Conservation (phyloP, 64 coral and sea anemone species). For the Pachyseris speciosa region DNA sequence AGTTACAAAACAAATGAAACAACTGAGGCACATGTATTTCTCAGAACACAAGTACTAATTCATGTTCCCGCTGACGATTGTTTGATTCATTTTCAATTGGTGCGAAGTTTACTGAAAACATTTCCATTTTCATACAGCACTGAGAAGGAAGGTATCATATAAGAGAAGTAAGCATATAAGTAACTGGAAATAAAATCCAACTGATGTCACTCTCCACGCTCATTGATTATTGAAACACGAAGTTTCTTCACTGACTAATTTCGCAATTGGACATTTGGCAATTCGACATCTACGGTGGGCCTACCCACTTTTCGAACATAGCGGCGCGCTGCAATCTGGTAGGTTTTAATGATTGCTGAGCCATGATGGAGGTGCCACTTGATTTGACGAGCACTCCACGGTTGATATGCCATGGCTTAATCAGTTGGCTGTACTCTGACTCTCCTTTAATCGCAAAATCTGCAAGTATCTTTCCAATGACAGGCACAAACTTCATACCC, state of each 20-base stretch:
- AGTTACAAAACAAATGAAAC: not conserved
- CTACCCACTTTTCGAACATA: no score
- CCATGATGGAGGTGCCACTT: no score
- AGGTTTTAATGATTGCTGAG: no score
- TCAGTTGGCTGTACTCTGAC: conserved; percentile 42
- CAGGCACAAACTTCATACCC: conserved; percentile 65
- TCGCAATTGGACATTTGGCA: no score
- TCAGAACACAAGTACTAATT: not conserved
- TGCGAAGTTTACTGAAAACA: not conserved
- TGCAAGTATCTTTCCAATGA: conserved; percentile 58
- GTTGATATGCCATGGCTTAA: conserved; percentile 47
- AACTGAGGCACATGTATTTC: conserved; percentile 10
- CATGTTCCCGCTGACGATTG: conserved; percentile 3
- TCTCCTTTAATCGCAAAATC: conserved; percentile 35
- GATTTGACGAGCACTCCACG: conserved; percentile 41
- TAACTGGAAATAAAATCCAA: conserved; percentile 17
- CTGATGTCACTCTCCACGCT: no score
- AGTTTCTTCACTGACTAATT: not conserved
- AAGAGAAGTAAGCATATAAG: not conserved
- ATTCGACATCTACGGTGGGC: no score
- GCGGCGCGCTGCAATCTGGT: no score
- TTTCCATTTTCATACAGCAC: not conserved
- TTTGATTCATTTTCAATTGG: conserved; percentile 29
- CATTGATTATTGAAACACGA: not conserved
- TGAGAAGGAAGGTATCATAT: not conserved